Evolutionary conservation across 2,797 vertebrate genomes (phyloP), one percentile per base, ranked within the genome.

Genomic region (Oreochromis mossambicus): DNA sequence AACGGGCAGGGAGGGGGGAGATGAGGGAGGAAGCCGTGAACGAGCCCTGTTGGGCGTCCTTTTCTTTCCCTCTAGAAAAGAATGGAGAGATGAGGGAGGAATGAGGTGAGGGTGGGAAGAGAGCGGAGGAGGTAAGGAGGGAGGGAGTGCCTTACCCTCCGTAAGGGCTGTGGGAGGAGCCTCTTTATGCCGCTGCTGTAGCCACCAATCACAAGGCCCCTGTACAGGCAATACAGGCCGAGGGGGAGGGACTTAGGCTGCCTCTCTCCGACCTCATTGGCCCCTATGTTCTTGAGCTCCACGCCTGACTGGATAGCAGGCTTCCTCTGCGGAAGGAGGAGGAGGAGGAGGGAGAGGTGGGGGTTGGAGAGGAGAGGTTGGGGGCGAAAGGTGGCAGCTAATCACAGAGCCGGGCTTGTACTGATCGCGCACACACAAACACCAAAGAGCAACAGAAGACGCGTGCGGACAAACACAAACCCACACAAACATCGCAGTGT

Each of bases 141-240:
- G 92, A 91, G 93, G 96, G 92, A 92, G 91, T 94, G 95, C 95
- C 96, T 97, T 97, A 97, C 96, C 96, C 96, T 96, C 95, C 95
- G 95, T 91, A 96, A 91, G 89, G 95, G 94, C 91, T 93, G 95
- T 85, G 96, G 96, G 92, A 96, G 94, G 91, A 96, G 95, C 93
- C 94, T 96, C 95, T 96, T 97, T 94, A 96, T 96, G 95, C 95
- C 91, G 94, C 95, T 93, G 95, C 95, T 83, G 96, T 95, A 96
- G 94, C 95, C 95, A 89, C 95, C 94, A 94, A 96, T 96, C 95
- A 96, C 95, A 95, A 96, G 92, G 96, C 96, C 95, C 93, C 96
- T 96, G 96, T 96, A 97, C 92, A 97, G 95, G 95, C 96, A 96
- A 95, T 96, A 96, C 92, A 96, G 93, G 93, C 95, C 95, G 88